Base-by-base conservation (phyloP, 2,888 invertebrate species). In the Leucophenga montana region DNA sequence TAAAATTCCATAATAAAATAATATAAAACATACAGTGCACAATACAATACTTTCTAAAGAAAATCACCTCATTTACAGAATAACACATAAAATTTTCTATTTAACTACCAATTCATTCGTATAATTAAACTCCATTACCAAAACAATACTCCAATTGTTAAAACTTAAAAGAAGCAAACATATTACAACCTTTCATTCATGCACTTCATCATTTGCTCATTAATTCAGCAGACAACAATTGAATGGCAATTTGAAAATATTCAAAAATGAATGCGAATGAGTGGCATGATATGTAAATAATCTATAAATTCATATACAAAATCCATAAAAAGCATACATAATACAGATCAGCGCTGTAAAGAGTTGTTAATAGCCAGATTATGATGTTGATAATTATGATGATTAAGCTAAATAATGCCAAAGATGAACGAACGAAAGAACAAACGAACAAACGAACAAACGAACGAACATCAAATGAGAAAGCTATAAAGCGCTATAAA, bases 211-310 rank as follows among this genome's bases (percentile, higher is more conserved):
- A 59, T 50, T 18, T 50, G 50, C 50, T 39, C 50, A 50, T 75
- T 78, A 74, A 73, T 57, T 67, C 71, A 70, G 20, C 80, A 73
- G 79, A 83, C 84, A n/a, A 3, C 27, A 84, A 84, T 81, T 82
- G 81, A 81, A 84, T 22, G 62, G 81, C 81, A 78, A 80, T 76
- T 79, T 82, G 79, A 81, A 78, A 77, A 83, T 84, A 80, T 80
- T 77, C 13, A 27, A 16, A 46, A 64, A 64, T 48, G n/a, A 31
- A 57, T 59, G 27, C 22, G 8, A 74, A 70, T 78, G 83, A 84
- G 76, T 75, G 78, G 77, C 77, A 77, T 73, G 75, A 78, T 77
- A 84, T 84, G 84, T 82, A 82, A 82, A 82, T 84, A 78, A 81
- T 65, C 77, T 78, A 56, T 61, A 22, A 48, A 33, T 46, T 27